phyloP scores from a whole-genome alignment of 2,113 vertebrate genomes.

The Epinephelus lanceolatus region DNA sequence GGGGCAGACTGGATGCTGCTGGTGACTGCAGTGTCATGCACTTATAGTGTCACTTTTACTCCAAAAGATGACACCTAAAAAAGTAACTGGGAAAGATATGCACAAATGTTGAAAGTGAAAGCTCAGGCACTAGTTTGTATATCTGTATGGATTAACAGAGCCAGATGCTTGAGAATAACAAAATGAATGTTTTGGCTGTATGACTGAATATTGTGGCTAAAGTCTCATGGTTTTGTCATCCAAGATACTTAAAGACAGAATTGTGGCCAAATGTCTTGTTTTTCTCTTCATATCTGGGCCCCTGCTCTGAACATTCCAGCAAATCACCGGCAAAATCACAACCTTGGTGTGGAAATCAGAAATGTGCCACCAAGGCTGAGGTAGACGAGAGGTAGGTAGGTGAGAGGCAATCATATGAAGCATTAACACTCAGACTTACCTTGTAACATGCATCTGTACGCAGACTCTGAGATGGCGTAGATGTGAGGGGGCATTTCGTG shows the following conservation, averaged over 20 bases:
- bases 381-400: background rate
- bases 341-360: background rate
- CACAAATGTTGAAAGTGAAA: background rate
- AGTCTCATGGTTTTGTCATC: background rate
- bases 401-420: background rate
- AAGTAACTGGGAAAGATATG: background rate
- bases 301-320: background rate
- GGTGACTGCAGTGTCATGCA: background rate
- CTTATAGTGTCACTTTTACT: background rate
- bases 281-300: background rate
- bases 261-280: background rate
- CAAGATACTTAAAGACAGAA: background rate
- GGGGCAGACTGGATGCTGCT: background rate
- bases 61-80: background rate
- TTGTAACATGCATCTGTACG: conserved; percentile 99
- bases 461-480: conserved; percentile 98
- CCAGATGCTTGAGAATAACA: background rate
- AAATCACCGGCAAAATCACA: background rate
- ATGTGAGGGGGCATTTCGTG: conserved; percentile 99
- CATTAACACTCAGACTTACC: conserved; percentile 83
- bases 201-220: background rate
- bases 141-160: too few species aligned
- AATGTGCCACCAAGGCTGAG: background rate
- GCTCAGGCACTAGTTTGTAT: background rate
- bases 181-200: background rate